Percentiles rank a stretch among this genome's conserved stretches.
Conservation (phyloP, 2,797 vertebrate genomes). For the Danio kyathit region DNA sequence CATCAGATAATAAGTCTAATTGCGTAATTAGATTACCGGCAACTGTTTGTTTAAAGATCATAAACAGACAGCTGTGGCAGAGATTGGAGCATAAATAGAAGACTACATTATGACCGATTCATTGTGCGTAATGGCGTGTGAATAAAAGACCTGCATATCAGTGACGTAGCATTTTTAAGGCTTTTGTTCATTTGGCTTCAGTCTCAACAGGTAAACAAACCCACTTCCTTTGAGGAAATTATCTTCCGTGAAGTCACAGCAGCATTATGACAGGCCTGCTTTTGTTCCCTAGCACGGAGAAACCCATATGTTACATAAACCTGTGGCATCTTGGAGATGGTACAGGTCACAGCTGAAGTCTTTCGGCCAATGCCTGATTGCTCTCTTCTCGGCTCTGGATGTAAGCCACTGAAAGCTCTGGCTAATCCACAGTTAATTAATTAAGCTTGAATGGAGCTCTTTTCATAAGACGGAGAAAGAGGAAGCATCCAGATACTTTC, state of each 20-base stretch:
- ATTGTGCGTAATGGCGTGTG: slow-evolving; percentile 32
- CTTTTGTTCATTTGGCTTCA: slow-evolving; percentile 3
- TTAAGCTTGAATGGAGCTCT: slow-evolving; percentile 56
- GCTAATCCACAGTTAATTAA: slow-evolving; percentile 64
- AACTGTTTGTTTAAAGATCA: slow-evolving; percentile 44
- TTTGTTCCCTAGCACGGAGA: background rate
- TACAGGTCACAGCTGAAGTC: slow-evolving; percentile 37
- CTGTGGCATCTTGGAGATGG: slow-evolving; percentile 2
- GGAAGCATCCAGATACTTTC: slow-evolving; percentile 45
- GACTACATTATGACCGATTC: slow-evolving; percentile 6
- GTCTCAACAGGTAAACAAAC: slow-evolving; percentile 29
- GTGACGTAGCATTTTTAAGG: slow-evolving; percentile 8
- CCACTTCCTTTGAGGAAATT: slow-evolving; percentile 38
- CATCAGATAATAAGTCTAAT: slow-evolving; percentile 46
- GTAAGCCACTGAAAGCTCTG: slow-evolving; percentile 59
- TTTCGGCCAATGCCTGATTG: slow-evolving; percentile 54
- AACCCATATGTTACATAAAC: background rate
- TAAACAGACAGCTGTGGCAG: slow-evolving; percentile 23
- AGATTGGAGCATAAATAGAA: slow-evolving; percentile 7
- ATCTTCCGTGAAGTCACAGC: background rate
- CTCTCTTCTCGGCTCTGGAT: slow-evolving; percentile 58
- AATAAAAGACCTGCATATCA: slow-evolving; percentile 5
- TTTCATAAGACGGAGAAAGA: slow-evolving; percentile 34
- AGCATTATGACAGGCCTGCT: background rate
- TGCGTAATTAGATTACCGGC: slow-evolving; percentile 44